Evolutionary conservation across 2,888 invertebrate species (phyloP), one percentile per base, ranked within the genome.

Genomic region (Tiphia femorata): DNA sequence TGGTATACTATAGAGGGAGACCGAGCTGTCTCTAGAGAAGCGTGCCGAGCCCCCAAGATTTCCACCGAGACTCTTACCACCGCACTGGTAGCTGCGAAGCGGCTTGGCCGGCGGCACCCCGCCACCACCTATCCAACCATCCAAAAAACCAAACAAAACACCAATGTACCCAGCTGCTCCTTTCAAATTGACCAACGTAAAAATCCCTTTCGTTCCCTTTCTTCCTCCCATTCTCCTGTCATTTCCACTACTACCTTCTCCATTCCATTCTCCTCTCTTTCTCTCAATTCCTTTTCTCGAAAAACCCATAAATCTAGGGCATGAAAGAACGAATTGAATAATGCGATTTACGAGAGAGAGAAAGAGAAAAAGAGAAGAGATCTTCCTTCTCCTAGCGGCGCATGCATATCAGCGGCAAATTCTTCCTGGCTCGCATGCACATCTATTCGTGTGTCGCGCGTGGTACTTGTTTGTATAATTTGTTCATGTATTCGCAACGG

Each of bases 81-180:
- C 78, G 71, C 86, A 84, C 82, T 86, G 85, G 84, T 87, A 87
- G 78, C 86, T 86, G 78, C 88, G 86, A 80, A 87, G 86, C 77
- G 88, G 88, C 84, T 88, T 88, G 78, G 87, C 87, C 81, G 88
- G 88, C 78, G 86, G 86, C 84, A 76, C 79, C 71, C 77, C 82
- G 75, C 79, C 81, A 74, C 77, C 77, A 81, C 80, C 80, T 80
- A 77, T 76, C 76, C 77, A 77, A 75, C 74, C 78, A 79, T 77
- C 75, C 66, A 75, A 76, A 78, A 73, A 78, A 73, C 69, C 71
- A 75, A 78, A 72, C 73, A 75, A 73, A 71, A 61, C 71, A 68
- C 69, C 67, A 75, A 63, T 70, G 61, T 68, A 70, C 65, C 73
- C 67, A 73, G 43, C 41, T 58, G 66, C 51, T 53, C 54, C 52